Base-by-base conservation (phyloP, 2,888 invertebrate species). In the Apantesis nais region DNA sequence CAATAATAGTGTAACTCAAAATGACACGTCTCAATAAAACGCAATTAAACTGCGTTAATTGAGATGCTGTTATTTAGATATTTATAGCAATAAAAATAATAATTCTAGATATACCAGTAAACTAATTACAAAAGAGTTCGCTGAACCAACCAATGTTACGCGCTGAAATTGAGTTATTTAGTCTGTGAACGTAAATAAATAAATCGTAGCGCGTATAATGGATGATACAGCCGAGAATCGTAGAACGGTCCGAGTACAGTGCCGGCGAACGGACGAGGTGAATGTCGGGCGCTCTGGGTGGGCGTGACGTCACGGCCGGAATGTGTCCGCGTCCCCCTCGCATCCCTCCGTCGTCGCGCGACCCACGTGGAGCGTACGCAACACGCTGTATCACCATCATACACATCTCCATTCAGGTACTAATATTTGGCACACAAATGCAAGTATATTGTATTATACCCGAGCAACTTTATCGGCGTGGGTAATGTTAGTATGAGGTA, bases 231-330 rank as follows among this genome's bases (percentile, higher is more conserved):
- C 85, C 84, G 81, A 81, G 81, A 79, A 79, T 79, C 81, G 84
- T 85, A 86, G 89, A 86, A 84, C 86, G 82, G 85, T 84, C 81
- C 84, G 87, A 84, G 78, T 82, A 80, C 75, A 80, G 85, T 72
- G 84, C 85, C 83, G 81, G 82, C 83, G 85, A 86, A 83, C 88
- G 86, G 86, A 83, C 88, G 91, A 90, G 92, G 92, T 92, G 94
- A 93, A 92, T 91, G 93, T 90, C 92, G 91, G 85, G 88, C 93
- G 90, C 90, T 81, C 90, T 95, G 95, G 95, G 95, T 94, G 95
- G 94, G 88, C 95, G 91, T 95, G 95, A 95, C 95, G 95, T 95
- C 95, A 95, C 92, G 89, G 88, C 82, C 91, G 93, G 94, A 95
- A 95, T 95, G 94, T 90, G 93, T 90, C 90, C 88, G 90, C 90